Base-by-base conservation (phyloP, 2,797 vertebrate species). In the Chanos chanos region DNA sequence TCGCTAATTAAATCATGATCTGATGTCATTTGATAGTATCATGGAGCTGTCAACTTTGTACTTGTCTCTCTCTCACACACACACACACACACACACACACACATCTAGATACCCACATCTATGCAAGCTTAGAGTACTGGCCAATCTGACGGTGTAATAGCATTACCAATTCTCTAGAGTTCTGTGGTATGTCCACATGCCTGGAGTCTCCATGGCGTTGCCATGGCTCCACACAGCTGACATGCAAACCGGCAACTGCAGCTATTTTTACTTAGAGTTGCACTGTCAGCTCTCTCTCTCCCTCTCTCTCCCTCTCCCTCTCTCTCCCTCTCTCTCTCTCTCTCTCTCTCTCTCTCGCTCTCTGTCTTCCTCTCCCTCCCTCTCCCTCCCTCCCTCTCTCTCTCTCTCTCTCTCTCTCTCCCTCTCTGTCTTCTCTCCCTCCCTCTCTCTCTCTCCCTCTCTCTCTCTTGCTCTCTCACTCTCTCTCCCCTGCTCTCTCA, bases 281-380 rank as follows among this genome's bases (percentile, higher is more conserved):
- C 28, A 19, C 31, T 33, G 50, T 64, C 63, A 56, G 48, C 25
- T 45, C 72, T n/a, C n/a, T n/a, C n/a, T 70, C 1, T 9, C 31
- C 66, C 68, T 75, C 18, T 36, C 19, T 36, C 31, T 5, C 21
- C 3, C 15, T 3, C 34, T 25, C 24, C 25, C 24, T 25, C 24
- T 25, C 24, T 25, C 24, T 25, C 24, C 25, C 24, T 22, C 63
- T 31, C 50, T 52, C 52, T 54, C n/a, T 48, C 40, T 62, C 59
- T 52, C 25, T 83, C 73, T 75, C 75, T 81, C 69, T 77, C 61
- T 49, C 24, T 41, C 27, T 22, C 39, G 44, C 7, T 39, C 36
- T 51, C 13, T 8, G 10, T 15, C 13, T 13, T 5, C 15, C 51
- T 25, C 30, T 44, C 16, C 40, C 45, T 58, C 30, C 21, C 41